Evolutionary conservation across 2,888 invertebrate genomes (phyloP).

Genomic region (Parnassius apollo): DNA sequence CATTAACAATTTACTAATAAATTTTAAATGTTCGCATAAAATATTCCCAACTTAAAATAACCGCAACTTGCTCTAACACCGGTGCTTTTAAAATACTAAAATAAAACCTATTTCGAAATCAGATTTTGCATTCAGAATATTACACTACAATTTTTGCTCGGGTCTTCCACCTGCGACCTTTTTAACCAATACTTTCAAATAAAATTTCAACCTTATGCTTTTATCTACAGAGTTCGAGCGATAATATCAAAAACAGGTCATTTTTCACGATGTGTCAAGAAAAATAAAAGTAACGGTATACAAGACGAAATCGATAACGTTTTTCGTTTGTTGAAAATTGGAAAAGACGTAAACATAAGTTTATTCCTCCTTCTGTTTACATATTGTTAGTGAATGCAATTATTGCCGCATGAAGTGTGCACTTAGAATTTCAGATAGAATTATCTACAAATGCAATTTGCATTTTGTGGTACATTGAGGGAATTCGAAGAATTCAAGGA

Average conservation of each 20-base stretch:
- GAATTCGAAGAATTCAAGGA: too few species aligned
- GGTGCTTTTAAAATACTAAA: slow-evolving; percentile 32
- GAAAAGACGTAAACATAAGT: slow-evolving; percentile 35
- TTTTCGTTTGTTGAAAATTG: slow-evolving; percentile 46
- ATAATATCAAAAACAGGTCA: slow-evolving; percentile 30
- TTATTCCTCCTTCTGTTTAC: too few species aligned
- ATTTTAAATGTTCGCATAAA: too few species aligned
- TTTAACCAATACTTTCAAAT: slow-evolving; percentile 27
- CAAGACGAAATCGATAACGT: slow-evolving; percentile 50
- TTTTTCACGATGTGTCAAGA: slow-evolving; percentile 52
- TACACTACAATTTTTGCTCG: slow-evolving; percentile 61
- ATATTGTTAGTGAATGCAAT: too few species aligned
- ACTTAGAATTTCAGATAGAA: too few species aligned
- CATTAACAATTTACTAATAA: too few species aligned
- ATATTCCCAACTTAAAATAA: too few species aligned
- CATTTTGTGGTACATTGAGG: too few species aligned
- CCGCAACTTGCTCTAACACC: slow-evolving; percentile 9
- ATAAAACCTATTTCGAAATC: slow-evolving; percentile 41
- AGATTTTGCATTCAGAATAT: slow-evolving; percentile 52
- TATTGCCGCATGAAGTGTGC: too few species aligned
- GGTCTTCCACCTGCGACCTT: slow-evolving; percentile 58
- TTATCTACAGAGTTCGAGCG: slow-evolving; percentile 31
- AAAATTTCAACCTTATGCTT: slow-evolving; percentile 28
- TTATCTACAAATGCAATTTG: too few species aligned
- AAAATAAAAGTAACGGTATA: slow-evolving; percentile 54